Percentiles rank a stretch among this genome's conserved stretches.
These are phyloP conservation scores for Catalaphyllia jardinei DNA, from an alignment of 64 coral and sea anemone genomes.

Conservation along the genomic window DNA sequence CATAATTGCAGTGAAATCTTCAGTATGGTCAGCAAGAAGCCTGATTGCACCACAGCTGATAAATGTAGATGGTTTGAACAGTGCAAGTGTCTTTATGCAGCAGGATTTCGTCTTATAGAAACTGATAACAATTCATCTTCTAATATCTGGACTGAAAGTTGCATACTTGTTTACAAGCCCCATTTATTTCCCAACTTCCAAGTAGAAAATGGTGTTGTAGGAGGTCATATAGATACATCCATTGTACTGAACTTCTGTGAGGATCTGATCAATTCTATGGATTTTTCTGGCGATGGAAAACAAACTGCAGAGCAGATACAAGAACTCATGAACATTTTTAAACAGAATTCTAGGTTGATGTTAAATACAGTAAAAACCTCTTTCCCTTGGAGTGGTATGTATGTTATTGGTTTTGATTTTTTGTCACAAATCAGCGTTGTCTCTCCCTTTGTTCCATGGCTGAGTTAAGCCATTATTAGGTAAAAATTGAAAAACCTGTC, in stretches of 20 bases:
- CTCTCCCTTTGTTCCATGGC: too few relatives aligned
- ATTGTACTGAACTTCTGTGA: constrained; percentile 10
- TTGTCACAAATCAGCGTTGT: too few relatives aligned
- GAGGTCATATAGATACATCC: background rate
- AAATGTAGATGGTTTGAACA: background rate
- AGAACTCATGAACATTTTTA: background rate
- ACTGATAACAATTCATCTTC: background rate
- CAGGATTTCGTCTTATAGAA: constrained; percentile 21
- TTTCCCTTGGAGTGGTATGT: constrained; percentile 15
- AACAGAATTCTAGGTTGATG: background rate
- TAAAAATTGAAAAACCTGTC: too few relatives aligned
- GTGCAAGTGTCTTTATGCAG: background rate
- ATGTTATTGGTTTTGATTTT: background rate
- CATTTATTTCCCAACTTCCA: constrained; percentile 8
- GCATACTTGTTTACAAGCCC: constrained; percentile 10
- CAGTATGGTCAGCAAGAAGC: background rate
- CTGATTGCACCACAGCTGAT: too few relatives aligned
- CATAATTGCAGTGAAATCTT: background rate
- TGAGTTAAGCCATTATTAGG: too few relatives aligned
- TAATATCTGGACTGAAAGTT: background rate
- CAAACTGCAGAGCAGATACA: background rate
- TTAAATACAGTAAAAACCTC: background rate
- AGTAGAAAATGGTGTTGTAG: constrained; percentile 4
- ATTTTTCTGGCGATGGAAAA: background rate
- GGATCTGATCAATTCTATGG: background rate